Percentiles rank a stretch among this genome's conserved stretches.
These are phyloP conservation scores for Mythimna lalbum DNA, from an alignment of 2,888 invertebrate species.

Conservation along the genomic window DNA sequence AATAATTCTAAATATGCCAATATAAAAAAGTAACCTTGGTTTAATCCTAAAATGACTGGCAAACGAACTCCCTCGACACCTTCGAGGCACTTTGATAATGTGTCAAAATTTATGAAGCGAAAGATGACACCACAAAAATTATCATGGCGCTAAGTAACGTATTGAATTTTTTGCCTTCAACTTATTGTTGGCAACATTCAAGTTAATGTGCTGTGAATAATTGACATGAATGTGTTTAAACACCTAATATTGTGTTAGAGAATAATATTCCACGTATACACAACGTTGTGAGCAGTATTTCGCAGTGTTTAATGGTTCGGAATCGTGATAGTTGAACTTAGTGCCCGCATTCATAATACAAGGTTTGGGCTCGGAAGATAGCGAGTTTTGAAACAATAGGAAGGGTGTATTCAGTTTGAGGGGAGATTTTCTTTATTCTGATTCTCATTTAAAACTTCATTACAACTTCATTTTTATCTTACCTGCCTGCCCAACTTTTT, in stretches of 20 bases:
- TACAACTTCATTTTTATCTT: conserved; percentile 2
- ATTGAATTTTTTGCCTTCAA: conserved; percentile 47
- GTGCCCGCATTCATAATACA: conserved; percentile 71
- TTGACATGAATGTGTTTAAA: conserved; percentile 52
- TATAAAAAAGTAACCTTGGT: conserved; percentile 14
- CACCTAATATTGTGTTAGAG: conserved; percentile 47
- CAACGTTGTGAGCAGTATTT: conserved; percentile 64
- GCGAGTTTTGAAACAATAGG: conserved; percentile 31
- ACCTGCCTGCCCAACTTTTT: no score
- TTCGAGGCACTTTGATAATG: conserved; percentile 36
- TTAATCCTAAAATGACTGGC: conserved; percentile 16
- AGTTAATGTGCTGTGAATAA: conserved; percentile 58
- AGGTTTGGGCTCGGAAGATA: conserved; percentile 45
- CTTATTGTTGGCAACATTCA: conserved; percentile 47
- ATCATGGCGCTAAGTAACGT: conserved; percentile 36
- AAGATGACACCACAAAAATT: conserved; percentile 54
- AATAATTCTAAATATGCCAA: not conserved
- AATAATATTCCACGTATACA: conserved; percentile 49
- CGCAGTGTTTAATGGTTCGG: conserved; percentile 78
- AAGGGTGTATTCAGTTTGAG: not conserved
- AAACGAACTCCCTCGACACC: conserved; percentile 31
- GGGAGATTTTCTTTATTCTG: not conserved
- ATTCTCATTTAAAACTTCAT: not conserved
- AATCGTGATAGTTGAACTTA: conserved; percentile 81
- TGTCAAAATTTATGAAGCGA: conserved; percentile 48